Base-by-base conservation (phyloP, 2,797 vertebrate species). In the Parambassis ranga region DNA sequence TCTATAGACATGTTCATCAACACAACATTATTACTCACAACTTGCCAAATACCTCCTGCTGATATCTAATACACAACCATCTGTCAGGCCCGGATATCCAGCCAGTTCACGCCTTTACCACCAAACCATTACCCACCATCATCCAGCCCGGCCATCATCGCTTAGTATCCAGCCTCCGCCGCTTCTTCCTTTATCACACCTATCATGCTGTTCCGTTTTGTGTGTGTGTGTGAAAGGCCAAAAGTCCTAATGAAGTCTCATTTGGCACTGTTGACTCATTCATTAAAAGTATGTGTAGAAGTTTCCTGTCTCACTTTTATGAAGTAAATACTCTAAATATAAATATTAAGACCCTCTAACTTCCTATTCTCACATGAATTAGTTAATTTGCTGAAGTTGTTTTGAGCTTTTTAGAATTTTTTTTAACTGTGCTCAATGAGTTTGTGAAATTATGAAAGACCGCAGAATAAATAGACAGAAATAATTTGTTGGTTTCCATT, bases 31-130 rank as follows among this genome's bases (percentile, higher is more conserved):
- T 59, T 35, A 24, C 15, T 57, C 23, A 2, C 10, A 13, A 26
- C 9, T 38, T 31, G 18, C 33, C 43, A 60, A 55, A 64, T 10
- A 62, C 33, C 35, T 49, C 37, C 52, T 2, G 26, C 31, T 30
- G 67, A 44, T 47, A 13, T 28, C 10, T 46, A 14, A 24, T 7
- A 32, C 20, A 28, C 16, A 30, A 28, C 60, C 65, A 65, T 65
- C 65, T 73, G 69, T 46, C 18, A 28, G 10, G 23, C 16, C 4
- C 11, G 38, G 49, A 51, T 18, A 46, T 19, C 14, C 50, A 32
- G 33, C 19, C 22, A 15, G 31, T 35, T 15, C 8, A 59, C 19
- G n/a, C 26, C 30, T n/a, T n/a, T n/a, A 46, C 16, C 3, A 16
- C 16, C 18, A 27, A 59, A 35, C 24, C 32, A 15, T 36, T 52